Conservation (phyloP, 2,113 vertebrate genomes). For the Deroptyus accipitrinus region DNA sequence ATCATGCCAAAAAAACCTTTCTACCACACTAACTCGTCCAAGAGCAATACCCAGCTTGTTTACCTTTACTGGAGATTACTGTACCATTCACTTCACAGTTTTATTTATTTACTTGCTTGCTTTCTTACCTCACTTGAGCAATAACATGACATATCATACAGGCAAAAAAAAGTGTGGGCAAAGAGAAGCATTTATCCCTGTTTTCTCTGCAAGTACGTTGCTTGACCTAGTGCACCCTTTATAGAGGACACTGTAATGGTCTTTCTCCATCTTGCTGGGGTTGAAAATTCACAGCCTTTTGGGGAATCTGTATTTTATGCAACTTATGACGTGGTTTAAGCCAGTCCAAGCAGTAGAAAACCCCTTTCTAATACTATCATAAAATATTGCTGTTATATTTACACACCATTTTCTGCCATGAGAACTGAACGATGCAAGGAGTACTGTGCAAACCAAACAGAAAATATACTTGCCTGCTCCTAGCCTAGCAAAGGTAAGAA, state of each 20-base stretch:
- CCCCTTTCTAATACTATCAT: background rate
- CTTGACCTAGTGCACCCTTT: background rate
- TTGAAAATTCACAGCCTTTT: background rate
- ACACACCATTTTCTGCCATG: rapidly evolving
- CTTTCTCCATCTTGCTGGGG: background rate
- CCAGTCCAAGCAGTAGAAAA: background rate
- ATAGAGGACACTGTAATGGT: rapidly evolving
- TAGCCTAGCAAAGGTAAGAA: rapidly evolving
- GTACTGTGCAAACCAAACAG: rapidly evolving
- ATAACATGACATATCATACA: background rate
- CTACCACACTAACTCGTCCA: background rate
- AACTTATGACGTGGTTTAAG: rapidly evolving
- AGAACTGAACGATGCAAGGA: background rate
- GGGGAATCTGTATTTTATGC: background rate
- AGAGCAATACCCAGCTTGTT: slow-evolving; percentile 3
- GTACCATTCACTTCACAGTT: background rate
- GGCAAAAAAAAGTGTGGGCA: background rate
- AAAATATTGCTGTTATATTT: rapidly evolving
- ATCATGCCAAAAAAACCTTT: slow-evolving; percentile 1
- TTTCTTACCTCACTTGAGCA: background rate
- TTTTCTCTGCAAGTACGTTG: background rate
- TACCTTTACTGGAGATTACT: slow-evolving; percentile 12
- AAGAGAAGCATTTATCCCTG: background rate
- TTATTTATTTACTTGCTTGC: background rate
- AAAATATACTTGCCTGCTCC: background rate